phyloP scores from a whole-genome alignment of 2,113 vertebrate species.

The Solea solea region DNA sequence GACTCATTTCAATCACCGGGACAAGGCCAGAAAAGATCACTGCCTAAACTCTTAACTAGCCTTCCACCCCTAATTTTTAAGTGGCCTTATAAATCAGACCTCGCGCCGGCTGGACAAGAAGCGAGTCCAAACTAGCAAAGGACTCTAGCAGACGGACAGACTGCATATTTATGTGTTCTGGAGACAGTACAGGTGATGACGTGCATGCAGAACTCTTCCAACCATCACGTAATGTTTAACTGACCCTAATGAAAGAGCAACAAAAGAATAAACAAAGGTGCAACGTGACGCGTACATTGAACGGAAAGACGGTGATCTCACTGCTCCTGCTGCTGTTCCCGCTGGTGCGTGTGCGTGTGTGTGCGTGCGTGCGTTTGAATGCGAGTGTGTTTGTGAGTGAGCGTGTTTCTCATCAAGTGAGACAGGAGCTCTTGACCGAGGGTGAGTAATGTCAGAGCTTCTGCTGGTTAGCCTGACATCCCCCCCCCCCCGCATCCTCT shows the following conservation, averaged over 20 bases:
- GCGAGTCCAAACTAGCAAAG: conserved; percentile 35
- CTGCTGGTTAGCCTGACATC: conserved; percentile 42
- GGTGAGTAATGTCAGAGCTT: conserved; percentile 46
- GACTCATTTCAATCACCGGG: conserved; percentile 82
- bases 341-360: conserved; percentile 1
- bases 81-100: conserved; percentile 56
- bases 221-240: conserved; percentile 74
- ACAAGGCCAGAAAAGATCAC: conserved; percentile 48
- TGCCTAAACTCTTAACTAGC: conserved; percentile 47
- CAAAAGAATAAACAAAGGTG: conserved; percentile 68
- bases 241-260: conserved; percentile 71
- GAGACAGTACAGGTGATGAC: conserved; percentile 58
- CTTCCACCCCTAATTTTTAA: conserved; percentile 42
- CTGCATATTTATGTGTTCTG: conserved; percentile 74
- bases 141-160: conserved; percentile 31
- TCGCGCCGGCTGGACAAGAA: conserved; percentile 22
- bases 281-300: conserved; percentile 56
- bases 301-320: conserved; percentile 57
- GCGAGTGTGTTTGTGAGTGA: neutral
- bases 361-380: neutral
- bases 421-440: conserved; percentile 55
- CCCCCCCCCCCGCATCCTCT: conserved; percentile 24
- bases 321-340: conserved; percentile 37
- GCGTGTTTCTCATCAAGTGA: conserved; percentile 50
- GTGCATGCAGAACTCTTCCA: conserved; percentile 44